Conservation (phyloP, 2,113 vertebrate genomes). For the Speoplatyrhinus poulsoni region DNA sequence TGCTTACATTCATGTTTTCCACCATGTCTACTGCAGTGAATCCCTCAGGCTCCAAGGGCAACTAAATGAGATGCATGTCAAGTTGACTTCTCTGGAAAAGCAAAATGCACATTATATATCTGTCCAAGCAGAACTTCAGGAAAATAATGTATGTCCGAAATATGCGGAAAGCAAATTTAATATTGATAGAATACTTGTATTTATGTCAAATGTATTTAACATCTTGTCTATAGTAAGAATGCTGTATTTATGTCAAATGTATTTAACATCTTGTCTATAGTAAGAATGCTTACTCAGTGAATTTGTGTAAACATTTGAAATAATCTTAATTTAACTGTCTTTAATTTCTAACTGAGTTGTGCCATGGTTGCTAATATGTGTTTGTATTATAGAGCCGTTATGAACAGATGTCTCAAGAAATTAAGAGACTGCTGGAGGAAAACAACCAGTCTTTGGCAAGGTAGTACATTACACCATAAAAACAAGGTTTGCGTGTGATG, state of each 20-base stretch:
- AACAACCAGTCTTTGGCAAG: constrained; percentile 70
- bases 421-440: constrained; percentile 81
- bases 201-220: no score
- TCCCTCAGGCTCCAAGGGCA: constrained; percentile 83
- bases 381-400: constrained; percentile 65
- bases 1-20: neutral
- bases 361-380: no score
- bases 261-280: neutral
- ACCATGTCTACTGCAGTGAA: constrained; percentile 76
- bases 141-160: constrained; percentile 81
- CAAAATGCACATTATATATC: constrained; percentile 81
- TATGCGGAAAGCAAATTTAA: neutral
- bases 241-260: neutral
- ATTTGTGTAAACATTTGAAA: no score
- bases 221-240: neutral
- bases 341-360: no score
- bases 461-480: constrained; percentile 70
- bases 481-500: neutral
- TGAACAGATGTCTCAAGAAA: constrained; percentile 79
- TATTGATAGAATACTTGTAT: neutral
- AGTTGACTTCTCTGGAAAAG: constrained; percentile 83
- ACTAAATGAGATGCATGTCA: constrained; percentile 87
- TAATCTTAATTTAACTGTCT: no score
- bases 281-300: neutral
- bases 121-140: constrained; percentile 84